These are phyloP conservation scores for Ovis aries DNA, from an alignment of 2,113 vertebrate species.

Conservation along the genomic window ARS-UI_Ramb_v3.0 NC_056055.1:13289001-13289500, in stretches of 20 bases:
- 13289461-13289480: not conserved
- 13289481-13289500: not conserved
- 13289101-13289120: not conserved
- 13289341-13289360: not conserved
- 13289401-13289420: not conserved
- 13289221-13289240: not conserved
- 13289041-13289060: conserved; percentile 73
- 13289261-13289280: not conserved
- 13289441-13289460: not conserved
- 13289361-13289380: not conserved
- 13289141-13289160: not conserved
- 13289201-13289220: not conserved
- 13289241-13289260: not conserved
- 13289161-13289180: not conserved
- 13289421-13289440: not conserved
- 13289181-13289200: not conserved
- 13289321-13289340: not conserved
- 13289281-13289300: not conserved
- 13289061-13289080: conserved; percentile 47
- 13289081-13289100: conserved; percentile 21
- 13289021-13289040: conserved; percentile 33
- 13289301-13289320: not conserved
- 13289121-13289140: not conserved
- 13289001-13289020: conserved; percentile 61
- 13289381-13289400: not conserved